Evolutionary conservation across 2,797 vertebrate species (phyloP), one percentile per base, ranked within the genome.

Genomic region (Selene dorsalis): DNA sequence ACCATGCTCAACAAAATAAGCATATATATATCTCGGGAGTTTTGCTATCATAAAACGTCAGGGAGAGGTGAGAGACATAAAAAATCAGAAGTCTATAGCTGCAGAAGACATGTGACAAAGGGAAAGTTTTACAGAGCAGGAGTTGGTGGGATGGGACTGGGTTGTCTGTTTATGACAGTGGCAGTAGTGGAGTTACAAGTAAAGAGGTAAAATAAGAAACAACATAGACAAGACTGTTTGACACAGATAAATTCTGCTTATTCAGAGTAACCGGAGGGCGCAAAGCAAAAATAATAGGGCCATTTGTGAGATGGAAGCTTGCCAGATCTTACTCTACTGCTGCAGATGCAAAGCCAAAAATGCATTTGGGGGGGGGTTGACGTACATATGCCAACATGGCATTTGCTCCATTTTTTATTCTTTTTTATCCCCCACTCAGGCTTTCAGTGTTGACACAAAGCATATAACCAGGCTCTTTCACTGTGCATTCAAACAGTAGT

Each of bases 191-290:
- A 50, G 75, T 68, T 41, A 45, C 53, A 72, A 77, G 73, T 10
- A 13, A 78, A 83, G 79, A 80, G 69, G 77, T 78, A 85, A 80
- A 88, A 83, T 52, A 74, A 83, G 68, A 68, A 87, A 84, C 72
- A 82, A 84, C 89, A 84, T 85, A 91, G 88, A 90, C 80, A 64
- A 84, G 84, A 86, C 91, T 92, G 91, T 89, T 86, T 91, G 89
- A 92, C 93, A 90, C 76, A 93, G 94, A 94, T 94, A 94, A 94
- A 94, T 94, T 91, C 86, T 84, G 87, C 91, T 93, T 92, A 91
- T 93, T 94, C 87, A 90, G 84, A 93, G 83, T 80, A 90, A 94
- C 89, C 82, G 74, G 86, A 90, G 90, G 88, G 84, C 89, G 87
- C 83, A 75, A 67, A 91, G 85, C 69, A 93, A 92, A 93, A 91